These are phyloP conservation scores for Sylvia borin DNA, from an alignment of 2,797 vertebrate genomes.

Conservation along the genomic window DNA sequence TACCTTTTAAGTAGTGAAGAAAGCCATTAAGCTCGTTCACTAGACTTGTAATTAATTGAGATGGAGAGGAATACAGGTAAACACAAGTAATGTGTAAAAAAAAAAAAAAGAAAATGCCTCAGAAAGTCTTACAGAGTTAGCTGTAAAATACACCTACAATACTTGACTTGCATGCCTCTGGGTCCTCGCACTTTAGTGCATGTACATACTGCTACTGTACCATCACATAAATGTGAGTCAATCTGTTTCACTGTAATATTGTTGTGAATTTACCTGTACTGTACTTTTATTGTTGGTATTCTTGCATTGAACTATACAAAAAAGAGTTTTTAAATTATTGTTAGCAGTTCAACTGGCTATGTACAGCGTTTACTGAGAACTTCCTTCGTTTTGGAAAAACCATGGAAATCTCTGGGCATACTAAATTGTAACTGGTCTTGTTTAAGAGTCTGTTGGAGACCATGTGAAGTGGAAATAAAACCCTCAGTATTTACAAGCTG, in stretches of 20 bases:
- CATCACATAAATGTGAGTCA: slow-evolving; percentile 72
- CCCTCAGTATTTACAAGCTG: slow-evolving; percentile 64
- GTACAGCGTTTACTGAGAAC: slow-evolving; percentile 83
- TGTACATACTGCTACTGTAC: slow-evolving; percentile 88
- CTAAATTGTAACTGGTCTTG: slow-evolving; percentile 82
- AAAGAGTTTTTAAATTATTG: slow-evolving; percentile 86
- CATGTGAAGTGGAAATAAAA: slow-evolving; percentile 78
- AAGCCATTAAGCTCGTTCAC: slow-evolving; percentile 70
- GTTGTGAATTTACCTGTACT: slow-evolving; percentile 79
- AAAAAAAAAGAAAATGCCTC: slow-evolving; percentile 57
- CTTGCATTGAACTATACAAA: slow-evolving; percentile 81
- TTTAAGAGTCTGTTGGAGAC: slow-evolving; percentile 83
- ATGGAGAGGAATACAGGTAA: slow-evolving; percentile 61
- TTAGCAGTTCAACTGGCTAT: slow-evolving; percentile 83
- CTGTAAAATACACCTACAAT: slow-evolving; percentile 80
- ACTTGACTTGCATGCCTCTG: slow-evolving; percentile 88
- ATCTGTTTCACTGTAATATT: slow-evolving; percentile 75
- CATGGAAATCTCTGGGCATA: slow-evolving; percentile 75
- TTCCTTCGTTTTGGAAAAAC: slow-evolving; percentile 78
- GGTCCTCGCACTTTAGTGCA: slow-evolving; percentile 93
- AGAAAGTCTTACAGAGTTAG: slow-evolving; percentile 80
- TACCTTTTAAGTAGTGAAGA: slow-evolving; percentile 72
- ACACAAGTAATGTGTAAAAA: slow-evolving; percentile 46
- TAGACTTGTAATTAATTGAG: slow-evolving; percentile 69
- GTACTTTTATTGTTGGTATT: slow-evolving; percentile 83